Conservation (phyloP, 2,797 vertebrate species). For the Catostomus latipinnis region DNA sequence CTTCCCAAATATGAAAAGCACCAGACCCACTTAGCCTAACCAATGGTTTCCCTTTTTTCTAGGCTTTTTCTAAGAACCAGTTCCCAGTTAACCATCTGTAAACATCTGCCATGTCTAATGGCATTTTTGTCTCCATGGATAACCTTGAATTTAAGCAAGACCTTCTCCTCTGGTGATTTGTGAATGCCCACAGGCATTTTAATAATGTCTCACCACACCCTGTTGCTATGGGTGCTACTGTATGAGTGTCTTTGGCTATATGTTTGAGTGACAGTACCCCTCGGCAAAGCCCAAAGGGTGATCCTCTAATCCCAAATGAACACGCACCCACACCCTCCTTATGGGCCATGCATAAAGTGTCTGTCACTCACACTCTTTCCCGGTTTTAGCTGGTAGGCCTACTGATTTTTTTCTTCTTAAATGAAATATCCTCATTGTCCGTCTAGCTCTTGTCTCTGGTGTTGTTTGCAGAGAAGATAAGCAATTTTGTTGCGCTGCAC, state of each 20-base stretch:
- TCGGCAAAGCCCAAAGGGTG: conserved; percentile 17
- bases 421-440: too few species aligned
- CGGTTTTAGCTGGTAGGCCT: too few species aligned
- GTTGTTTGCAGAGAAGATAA: too few species aligned
- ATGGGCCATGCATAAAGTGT: conserved; percentile 17
- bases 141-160: conserved; percentile 6
- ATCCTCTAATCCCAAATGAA: conserved; percentile 30
- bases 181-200: conserved; percentile 8
- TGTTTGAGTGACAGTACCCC: conserved; percentile 3
- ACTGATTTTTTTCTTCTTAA: too few species aligned
- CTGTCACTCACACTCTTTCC: conserved; percentile 28
- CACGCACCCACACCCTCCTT: not conserved
- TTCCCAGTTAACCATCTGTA: not conserved
- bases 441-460: too few species aligned
- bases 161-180: not conserved
- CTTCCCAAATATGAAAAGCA: too few species aligned
- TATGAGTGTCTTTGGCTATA: not conserved
- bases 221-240: not conserved
- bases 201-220: conserved; percentile 7
- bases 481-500: too few species aligned
- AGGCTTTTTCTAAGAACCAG: not conserved
- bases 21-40: too few species aligned
- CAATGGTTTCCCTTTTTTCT: not conserved
- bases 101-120: not conserved
- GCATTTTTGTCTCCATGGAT: not conserved